phyloP scores from a whole-genome alignment of 1,140 invertebrate species.

The Papilio helenus region DNA sequence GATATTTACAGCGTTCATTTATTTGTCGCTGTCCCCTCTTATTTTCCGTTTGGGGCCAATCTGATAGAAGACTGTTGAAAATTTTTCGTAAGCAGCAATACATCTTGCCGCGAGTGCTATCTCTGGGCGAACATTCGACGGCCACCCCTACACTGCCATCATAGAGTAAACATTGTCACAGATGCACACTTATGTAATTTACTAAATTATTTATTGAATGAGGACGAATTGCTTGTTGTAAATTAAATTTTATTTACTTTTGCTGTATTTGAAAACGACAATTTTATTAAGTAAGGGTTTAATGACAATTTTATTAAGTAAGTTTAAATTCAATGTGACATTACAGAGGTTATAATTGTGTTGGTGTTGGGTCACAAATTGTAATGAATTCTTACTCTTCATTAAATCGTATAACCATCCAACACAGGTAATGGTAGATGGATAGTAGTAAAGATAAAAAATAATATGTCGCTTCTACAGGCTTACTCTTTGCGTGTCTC shows the following conservation, averaged over 20 bases:
- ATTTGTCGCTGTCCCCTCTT: slow-evolving; percentile 79
- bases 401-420: background rate
- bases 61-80: slow-evolving; percentile 80
- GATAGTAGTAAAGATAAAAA: background rate
- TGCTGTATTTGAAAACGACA: background rate
- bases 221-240: background rate
- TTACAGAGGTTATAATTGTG: background rate
- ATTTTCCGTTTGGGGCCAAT: slow-evolving; percentile 81
- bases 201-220: background rate
- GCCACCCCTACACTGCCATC: slow-evolving; percentile 67
- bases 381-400: slow-evolving; percentile 43
- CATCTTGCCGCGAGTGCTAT: slow-evolving; percentile 79
- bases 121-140: slow-evolving; percentile 77
- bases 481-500: slow-evolving; percentile 39
- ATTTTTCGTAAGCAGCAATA: slow-evolving; percentile 82
- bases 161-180: slow-evolving; percentile 57
- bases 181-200: background rate
- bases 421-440: background rate
- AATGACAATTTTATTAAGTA: too few species aligned
- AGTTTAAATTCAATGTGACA: background rate
- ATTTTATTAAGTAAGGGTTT: background rate
- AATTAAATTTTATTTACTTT: background rate
- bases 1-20: slow-evolving; percentile 81
- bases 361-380: slow-evolving; percentile 12
- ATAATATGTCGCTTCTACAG: slow-evolving; percentile 35